A percentile compares a stretch with the other conserved stretches of the same genome.
Conservation (phyloP, 2,797 vertebrate species). For the Sarcoramphus papa region DNA sequence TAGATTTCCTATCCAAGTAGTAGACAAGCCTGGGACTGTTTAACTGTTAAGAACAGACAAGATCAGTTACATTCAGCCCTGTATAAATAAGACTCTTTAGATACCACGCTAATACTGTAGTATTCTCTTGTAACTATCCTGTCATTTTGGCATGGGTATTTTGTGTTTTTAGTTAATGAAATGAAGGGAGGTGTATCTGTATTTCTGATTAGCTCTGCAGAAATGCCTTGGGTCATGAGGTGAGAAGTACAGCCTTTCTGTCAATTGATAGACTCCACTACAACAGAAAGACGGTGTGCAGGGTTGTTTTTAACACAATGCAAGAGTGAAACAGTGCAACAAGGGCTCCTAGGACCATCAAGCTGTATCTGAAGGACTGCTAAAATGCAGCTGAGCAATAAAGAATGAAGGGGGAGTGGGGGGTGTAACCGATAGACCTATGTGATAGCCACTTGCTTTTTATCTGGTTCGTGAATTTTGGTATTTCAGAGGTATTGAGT, state of each 20-base stretch:
- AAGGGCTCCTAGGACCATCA: neutral
- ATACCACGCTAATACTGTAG: neutral
- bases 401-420: neutral
- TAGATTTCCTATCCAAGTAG: neutral
- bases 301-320: neutral
- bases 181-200: neutral
- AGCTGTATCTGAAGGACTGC: neutral
- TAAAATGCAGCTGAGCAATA: neutral
- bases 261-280: too few relatives aligned
- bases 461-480: rapidly evolving
- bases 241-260: neutral
- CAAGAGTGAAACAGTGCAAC: neutral
- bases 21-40: neutral
- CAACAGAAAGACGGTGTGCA: neutral
- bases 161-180: neutral
- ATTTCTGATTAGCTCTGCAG: neutral
- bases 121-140: neutral
- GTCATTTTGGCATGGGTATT: neutral
- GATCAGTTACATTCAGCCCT: neutral
- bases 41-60: neutral
- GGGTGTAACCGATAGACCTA: rapidly evolving
- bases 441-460: neutral
- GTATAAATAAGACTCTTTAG: neutral
- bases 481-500: neutral
- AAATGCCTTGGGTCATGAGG: neutral